Conservation (phyloP, 1,140 invertebrate species). For the Bombus confusus region DNA sequence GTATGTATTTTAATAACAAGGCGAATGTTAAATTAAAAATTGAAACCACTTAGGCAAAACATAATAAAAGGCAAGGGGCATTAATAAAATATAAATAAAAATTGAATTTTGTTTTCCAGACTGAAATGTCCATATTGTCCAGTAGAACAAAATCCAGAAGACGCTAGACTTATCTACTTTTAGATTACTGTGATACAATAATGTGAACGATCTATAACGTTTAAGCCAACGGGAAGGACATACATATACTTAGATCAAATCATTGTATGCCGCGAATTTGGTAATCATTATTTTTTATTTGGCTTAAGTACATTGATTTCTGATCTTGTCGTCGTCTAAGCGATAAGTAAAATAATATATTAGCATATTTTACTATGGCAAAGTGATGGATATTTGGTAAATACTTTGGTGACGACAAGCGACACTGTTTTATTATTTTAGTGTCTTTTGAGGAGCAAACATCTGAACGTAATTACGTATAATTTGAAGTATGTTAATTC, state of each 20-base stretch:
- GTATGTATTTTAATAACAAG: constrained; percentile 83
- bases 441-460: background rate
- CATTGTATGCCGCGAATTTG: constrained; percentile 13
- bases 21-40: constrained; percentile 55
- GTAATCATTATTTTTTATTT: background rate
- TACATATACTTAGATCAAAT: background rate
- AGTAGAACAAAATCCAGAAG: constrained; percentile 95
- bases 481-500: constrained; percentile 20
- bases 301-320: constrained; percentile 9
- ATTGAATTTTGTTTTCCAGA: constrained; percentile 84
- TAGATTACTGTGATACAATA: constrained; percentile 83
- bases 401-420: background rate
- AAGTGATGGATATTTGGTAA: background rate
- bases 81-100: constrained; percentile 41
- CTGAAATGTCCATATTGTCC: constrained; percentile 99
- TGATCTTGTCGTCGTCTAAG: background rate
- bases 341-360: background rate
- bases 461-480: constrained; percentile 9
- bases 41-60: constrained; percentile 77
- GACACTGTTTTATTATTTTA: constrained; percentile 12
- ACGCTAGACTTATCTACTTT: constrained; percentile 96
- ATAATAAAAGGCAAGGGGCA: constrained; percentile 69
- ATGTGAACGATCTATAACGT: background rate
- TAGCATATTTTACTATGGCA: background rate
- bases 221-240: background rate